phyloP scores from a whole-genome alignment of 2,113 vertebrate species.

The Machaerirhynchus nigripectus region DNA sequence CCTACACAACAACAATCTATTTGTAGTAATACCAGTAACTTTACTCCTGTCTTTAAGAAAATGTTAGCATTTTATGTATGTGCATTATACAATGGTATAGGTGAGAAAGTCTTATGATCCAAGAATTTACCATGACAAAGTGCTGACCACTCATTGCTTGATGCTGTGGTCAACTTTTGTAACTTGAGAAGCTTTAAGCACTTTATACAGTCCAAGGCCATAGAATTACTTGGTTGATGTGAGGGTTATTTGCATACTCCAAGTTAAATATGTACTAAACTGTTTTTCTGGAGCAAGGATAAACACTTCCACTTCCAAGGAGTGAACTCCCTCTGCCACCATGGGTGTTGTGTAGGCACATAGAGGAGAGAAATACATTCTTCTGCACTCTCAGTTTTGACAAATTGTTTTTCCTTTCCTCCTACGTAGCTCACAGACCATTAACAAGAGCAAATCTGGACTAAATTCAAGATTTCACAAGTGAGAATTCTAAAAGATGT shows the following conservation, averaged over 20 bases:
- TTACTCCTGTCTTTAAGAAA: neutral
- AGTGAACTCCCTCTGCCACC: neutral
- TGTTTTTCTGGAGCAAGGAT: neutral
- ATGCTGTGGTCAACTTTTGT: neutral
- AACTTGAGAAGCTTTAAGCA: neutral
- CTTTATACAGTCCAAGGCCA: neutral
- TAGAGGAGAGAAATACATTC: neutral
- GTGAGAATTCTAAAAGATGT: neutral
- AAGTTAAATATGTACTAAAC: neutral
- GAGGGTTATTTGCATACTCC: neutral
- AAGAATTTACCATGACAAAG: neutral
- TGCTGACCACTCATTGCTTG: neutral
- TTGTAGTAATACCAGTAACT: neutral
- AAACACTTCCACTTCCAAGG: neutral
- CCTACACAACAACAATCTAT: conserved; percentile 47
- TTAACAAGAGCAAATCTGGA: neutral
- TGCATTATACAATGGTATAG: neutral
- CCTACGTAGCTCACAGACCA: neutral
- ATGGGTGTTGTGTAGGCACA: neutral
- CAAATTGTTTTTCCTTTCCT: neutral
- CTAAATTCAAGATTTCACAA: neutral
- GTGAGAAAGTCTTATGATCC: neutral
- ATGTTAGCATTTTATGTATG: neutral
- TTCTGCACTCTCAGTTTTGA: neutral
- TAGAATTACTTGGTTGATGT: neutral